These are phyloP conservation scores for Delphinus delphis DNA, from an alignment of 2,113 vertebrate species.

Conservation along the genomic window DNA sequence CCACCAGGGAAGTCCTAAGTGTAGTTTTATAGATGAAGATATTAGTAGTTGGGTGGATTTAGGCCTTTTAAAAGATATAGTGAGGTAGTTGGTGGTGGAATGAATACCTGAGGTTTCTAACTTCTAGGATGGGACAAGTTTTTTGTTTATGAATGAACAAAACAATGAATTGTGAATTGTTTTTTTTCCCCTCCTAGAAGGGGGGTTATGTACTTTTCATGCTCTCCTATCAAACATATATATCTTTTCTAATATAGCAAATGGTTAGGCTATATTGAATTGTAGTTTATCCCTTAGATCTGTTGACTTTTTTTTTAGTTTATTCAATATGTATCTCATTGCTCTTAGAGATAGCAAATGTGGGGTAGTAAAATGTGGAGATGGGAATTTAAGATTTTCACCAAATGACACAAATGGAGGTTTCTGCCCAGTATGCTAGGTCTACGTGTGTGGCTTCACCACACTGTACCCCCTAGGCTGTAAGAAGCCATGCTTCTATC, in stretches of 20 bases:
- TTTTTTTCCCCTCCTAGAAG: not conserved
- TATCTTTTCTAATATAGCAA: not conserved
- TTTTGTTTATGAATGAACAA: not conserved
- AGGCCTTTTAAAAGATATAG: not conserved
- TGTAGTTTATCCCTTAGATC: not conserved
- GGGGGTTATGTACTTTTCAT: not conserved
- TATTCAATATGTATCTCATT: not conserved
- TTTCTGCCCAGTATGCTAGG: not conserved
- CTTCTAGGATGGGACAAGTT: not conserved
- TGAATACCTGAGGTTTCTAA: slow-evolving; percentile 5
- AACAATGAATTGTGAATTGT: not conserved
- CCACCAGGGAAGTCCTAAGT: too few species aligned
- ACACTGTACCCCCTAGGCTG: not conserved
- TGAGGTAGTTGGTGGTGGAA: not conserved
- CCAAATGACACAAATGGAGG: not conserved
- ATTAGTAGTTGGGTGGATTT: not conserved
- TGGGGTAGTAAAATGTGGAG: not conserved
- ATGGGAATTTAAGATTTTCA: not conserved
- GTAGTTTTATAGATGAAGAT: not conserved
- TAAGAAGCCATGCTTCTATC: not conserved
- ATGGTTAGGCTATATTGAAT: not conserved
- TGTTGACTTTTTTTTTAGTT: slow-evolving; percentile 21
- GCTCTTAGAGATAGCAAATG: not conserved
- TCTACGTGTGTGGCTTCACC: not conserved
- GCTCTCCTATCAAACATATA: not conserved